Evolutionary conservation across 2,113 vertebrate species (phyloP).

Genomic region (Ciconia boyciana): DNA sequence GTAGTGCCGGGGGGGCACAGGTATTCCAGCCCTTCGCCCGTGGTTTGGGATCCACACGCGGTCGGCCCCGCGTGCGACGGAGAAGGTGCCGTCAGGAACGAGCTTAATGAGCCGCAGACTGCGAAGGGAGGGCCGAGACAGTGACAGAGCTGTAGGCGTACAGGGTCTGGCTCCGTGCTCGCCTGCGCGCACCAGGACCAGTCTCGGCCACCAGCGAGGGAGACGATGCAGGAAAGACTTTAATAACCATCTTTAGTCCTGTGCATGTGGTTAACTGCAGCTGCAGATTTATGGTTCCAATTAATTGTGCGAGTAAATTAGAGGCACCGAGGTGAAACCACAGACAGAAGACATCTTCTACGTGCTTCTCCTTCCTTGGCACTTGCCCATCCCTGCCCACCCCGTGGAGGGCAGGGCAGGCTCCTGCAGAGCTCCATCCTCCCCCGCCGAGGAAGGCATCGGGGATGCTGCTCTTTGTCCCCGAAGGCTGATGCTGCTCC

Average conservation of each 20-base stretch:
- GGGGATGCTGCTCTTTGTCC: background rate
- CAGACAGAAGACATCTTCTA: background rate
- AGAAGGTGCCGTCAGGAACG: fast-evolving
- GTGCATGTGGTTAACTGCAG: background rate
- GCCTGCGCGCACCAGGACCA: fast-evolving
- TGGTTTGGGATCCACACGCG: fast-evolving
- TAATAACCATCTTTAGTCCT: background rate
- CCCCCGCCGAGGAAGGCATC: fast-evolving
- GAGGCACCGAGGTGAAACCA: background rate
- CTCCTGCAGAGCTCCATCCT: fast-evolving
- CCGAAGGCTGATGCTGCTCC: background rate
- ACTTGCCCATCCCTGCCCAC: background rate
- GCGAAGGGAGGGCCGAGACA: background rate
- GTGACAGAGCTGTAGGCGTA: fast-evolving
- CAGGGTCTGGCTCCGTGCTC: background rate
- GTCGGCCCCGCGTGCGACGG: fast-evolving
- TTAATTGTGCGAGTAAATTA: background rate
- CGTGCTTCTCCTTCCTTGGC: background rate
- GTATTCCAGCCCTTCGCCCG: background rate
- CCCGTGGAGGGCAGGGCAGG: background rate
- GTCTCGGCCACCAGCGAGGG: background rate
- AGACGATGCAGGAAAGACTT: background rate
- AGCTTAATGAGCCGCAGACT: fast-evolving
- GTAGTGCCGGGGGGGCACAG: background rate
- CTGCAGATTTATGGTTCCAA: background rate